These are phyloP conservation scores for Gastrophysa polygoni DNA, from an alignment of 2,888 invertebrate genomes.

Conservation along the genomic window DNA sequence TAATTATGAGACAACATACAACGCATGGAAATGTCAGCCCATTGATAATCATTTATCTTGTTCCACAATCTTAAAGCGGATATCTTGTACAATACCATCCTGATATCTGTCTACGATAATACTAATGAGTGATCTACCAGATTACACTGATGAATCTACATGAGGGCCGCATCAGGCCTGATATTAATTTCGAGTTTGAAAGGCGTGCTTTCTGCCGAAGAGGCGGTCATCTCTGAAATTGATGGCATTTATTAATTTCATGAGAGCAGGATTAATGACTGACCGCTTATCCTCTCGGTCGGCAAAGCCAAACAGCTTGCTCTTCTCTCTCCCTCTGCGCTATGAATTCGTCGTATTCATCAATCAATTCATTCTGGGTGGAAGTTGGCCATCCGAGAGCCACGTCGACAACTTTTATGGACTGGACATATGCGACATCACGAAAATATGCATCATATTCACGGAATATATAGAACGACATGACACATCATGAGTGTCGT, in stretches of 20 bases:
- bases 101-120: neutral
- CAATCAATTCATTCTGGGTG: neutral
- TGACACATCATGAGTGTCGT: too few species aligned
- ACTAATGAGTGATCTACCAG: neutral
- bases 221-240: neutral
- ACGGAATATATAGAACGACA: too few species aligned
- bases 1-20: too few species aligned
- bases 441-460: neutral
- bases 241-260: neutral
- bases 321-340: neutral
- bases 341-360: neutral
- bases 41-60: too few species aligned
- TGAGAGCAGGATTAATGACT: constrained; percentile 1
- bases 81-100: neutral
- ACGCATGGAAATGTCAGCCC: too few species aligned
- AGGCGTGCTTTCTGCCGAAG: neutral
- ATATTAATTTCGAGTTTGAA: neutral
- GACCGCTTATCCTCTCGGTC: neutral
- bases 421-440: neutral
- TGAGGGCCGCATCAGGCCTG: neutral
- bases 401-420: neutral
- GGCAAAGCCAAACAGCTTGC: neutral
- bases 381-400: neutral
- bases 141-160: neutral
- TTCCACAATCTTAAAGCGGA: too few species aligned